Evolutionary conservation across 1,140 invertebrate genomes (phyloP), one percentile per base, ranked within the genome.

Genomic region (Acyrthosiphon pisum): DNA sequence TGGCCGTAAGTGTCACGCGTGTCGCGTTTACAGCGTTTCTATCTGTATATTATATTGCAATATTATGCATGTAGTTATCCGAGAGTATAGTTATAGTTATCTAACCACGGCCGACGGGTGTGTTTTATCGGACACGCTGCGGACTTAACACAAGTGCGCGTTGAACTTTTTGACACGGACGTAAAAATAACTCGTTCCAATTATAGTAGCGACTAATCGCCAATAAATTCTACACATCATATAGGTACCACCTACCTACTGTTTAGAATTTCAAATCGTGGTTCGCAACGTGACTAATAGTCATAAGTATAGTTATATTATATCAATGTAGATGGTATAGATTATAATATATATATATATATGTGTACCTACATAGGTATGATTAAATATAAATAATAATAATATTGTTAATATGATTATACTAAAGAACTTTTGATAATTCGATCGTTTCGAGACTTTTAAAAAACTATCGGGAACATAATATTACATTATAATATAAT

Each of bases 141-240:
- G 41, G 9, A 9, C 26, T n/a, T n/a, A 76, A 41, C 41, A 41
- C 41, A 41, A 76, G 14, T 76, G 41, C 37, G 23, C 37, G 83
- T 84, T 84, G 83, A 84, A 84, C 83, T 84, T 84, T 83, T 84
- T 83, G 37, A 84, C 83, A 44, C 41, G 41, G 26, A 3, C 23
- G 83, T 84, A 84, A 84, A 84, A 84, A 84, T 84, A 84, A 84
- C 37, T 26, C 35, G 37, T 84, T 84, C 35, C 83, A 84, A 41
- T 84, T 76, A n/a, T 84, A 84, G 83, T 44, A 84, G 41, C 22
- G 23, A 84, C 83, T 41, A 41, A 84, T 84, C 44, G 23, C 23
- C 83, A 41, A 76, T 76, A 76, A n/a, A 18, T n/a, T n/a, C n/a
- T 76, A 76, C 14, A 68, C 26, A 68, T 68, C 26, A 18, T 76